Evolutionary conservation across 2,888 invertebrate species (phyloP).

Genomic region (Andrena dorsata): DNA sequence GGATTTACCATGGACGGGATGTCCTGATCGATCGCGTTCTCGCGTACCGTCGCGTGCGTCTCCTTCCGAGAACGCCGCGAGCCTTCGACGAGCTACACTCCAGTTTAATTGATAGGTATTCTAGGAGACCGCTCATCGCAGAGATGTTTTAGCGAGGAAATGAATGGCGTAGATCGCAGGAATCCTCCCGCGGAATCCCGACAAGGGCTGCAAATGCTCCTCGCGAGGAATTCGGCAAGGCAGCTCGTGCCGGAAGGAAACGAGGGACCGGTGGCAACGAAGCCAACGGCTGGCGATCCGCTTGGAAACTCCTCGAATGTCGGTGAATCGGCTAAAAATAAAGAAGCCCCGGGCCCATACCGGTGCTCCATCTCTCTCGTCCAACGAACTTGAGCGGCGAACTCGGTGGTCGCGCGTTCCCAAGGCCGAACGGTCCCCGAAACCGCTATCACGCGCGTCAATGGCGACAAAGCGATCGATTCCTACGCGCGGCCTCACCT

Average conservation of each 20-base stretch:
- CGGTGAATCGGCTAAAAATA: conserved; percentile 67
- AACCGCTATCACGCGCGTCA: conserved; percentile 21
- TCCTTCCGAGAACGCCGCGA: neutral
- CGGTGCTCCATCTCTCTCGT: conserved; percentile 23
- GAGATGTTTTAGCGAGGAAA: neutral
- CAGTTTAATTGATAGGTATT: neutral
- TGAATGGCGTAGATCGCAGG: neutral
- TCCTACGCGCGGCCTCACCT: neutral
- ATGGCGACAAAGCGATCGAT: conserved; percentile 26
- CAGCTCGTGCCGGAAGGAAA: conserved; percentile 42
- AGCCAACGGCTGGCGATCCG: conserved; percentile 35
- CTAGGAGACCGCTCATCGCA: neutral
- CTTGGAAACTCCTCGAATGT: conserved; percentile 19
- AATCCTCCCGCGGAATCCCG: conserved; percentile 19
- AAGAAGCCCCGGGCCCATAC: conserved; percentile 63
- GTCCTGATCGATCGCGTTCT: conserved; percentile 23
- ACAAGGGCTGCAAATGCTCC: neutral
- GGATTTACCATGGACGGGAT: conserved; percentile 1
- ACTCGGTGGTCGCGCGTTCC: conserved; percentile 33
- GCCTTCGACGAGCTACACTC: neutral
- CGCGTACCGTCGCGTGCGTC: neutral
- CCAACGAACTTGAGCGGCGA: conserved; percentile 50
- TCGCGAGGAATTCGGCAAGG: conserved; percentile 15
- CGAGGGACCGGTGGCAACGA: conserved; percentile 21
- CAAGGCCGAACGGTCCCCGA: conserved; percentile 33